phyloP scores from a whole-genome alignment of 64 coral and sea anemone species.

The Hydrozoanthus tunicans region DNA sequence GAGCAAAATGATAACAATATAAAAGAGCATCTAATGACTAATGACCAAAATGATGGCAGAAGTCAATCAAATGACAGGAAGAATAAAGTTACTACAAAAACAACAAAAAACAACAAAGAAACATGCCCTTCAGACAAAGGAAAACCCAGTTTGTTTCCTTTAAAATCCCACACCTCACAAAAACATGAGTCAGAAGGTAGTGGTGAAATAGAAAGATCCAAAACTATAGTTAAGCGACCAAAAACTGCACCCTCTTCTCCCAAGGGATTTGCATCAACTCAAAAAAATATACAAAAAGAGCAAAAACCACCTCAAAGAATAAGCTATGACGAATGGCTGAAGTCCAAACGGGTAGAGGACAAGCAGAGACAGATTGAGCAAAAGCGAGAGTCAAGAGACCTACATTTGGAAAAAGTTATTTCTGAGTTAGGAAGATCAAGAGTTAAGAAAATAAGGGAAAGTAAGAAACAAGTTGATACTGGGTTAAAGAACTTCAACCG shows the following conservation, averaged over 20 bases:
- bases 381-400: constrained; percentile 70
- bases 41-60: neutral
- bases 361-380: constrained; percentile 62
- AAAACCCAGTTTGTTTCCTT: constrained; percentile 1
- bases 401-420: constrained; percentile 81
- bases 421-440: constrained; percentile 85
- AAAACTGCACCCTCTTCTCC: constrained; percentile 60
- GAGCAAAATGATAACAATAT: neutral
- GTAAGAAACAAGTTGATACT: constrained; percentile 84
- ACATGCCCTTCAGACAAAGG: neutral
- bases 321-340: constrained; percentile 83
- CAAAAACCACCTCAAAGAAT: constrained; percentile 46
- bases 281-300: neutral
- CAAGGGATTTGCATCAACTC: neutral
- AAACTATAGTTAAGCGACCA: constrained; percentile 47
- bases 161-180: neutral
- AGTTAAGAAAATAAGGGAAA: constrained; percentile 65
- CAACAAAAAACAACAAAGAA: neutral
- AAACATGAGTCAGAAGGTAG: neutral
- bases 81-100: neutral
- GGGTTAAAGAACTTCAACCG: constrained; percentile 57
- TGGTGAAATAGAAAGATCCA: neutral
- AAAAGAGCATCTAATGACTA: neutral
- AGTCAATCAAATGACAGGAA: neutral
- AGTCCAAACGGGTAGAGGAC: constrained; percentile 63